Evolutionary conservation across 2,888 invertebrate genomes (phyloP), one percentile per base, ranked within the genome.

Genomic region (Sceliomorpha sp.): DNA sequence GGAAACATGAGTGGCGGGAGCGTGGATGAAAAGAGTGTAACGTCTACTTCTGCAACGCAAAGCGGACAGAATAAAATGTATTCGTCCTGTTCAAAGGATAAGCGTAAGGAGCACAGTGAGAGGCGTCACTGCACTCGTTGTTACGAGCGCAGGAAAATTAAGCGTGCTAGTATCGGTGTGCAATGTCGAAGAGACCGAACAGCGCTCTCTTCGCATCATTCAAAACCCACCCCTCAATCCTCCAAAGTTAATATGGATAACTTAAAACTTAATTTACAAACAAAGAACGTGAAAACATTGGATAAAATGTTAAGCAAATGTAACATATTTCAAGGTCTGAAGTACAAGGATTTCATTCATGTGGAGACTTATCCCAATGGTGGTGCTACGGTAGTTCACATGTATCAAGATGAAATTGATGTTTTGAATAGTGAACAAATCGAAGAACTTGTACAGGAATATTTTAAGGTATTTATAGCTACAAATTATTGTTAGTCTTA

Each of bases 361-460:
- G 92, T 98, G 66, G 98, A 99, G 88, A 94, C 94, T 0, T 96
- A 98, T 88, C 94, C 97, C 0, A 99, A 99, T 89, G 99, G 99
- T 8, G 98, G 98, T 20, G 98, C 98, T 0, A 92, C 94, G 20
- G 94, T 97, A 9, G 91, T 99, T 17, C 96, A 97, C 88, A 91
- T 97, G 81, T 95, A 97, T 88, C 96, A 98, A 84, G 94, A 96
- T 73, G 97, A 98, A 87, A 93, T 98, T 31, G 93, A 95, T 79
- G 91, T 92, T 85, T 89, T 96, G 8, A 90, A 91, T 13, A 89
- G 90, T 0, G 91, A 91, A 14, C 94, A 97, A 82, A 92, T 95
- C 86, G 92, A 94, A 27, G 92, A 94, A 60, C 90, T 98, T 64
- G 95, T 96, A 1, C 92, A 94, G 72, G 97, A 98, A 88, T 98